These are phyloP conservation scores for Otolemur crassicaudatus DNA, from an alignment of 2,797 vertebrate species.

Conservation along the genomic window DNA sequence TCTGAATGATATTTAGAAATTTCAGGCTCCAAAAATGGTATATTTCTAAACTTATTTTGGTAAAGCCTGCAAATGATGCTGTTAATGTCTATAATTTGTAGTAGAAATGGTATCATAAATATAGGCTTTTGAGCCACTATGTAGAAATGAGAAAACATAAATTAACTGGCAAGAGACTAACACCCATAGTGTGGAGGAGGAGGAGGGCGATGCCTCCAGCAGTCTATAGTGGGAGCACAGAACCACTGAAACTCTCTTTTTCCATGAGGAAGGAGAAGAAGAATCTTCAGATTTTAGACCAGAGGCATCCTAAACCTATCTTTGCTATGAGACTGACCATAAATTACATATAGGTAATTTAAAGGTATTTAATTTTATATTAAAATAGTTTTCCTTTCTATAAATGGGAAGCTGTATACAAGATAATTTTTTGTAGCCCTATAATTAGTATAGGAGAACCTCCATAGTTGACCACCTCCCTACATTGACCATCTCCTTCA, in stretches of 20 bases:
- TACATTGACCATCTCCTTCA: no score
- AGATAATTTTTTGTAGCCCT: neutral
- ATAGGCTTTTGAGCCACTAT: neutral
- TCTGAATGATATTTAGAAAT: neutral
- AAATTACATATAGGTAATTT: neutral
- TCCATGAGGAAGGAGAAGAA: rapidly evolving
- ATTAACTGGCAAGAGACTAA: neutral
- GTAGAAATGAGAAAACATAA: neutral
- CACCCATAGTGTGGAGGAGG: rapidly evolving
- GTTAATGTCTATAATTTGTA: neutral
- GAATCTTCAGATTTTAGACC: neutral
- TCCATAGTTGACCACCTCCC: no score
- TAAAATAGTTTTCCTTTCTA: neutral
- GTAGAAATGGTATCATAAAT: neutral
- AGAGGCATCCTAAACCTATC: neutral
- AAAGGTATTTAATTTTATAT: neutral
- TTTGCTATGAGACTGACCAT: neutral
- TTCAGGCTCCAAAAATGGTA: neutral
- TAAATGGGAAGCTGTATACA: neutral
- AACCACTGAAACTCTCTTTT: neutral
- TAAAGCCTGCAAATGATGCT: neutral
- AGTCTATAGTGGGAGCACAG: neutral
- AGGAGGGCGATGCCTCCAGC: rapidly evolving
- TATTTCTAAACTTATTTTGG: neutral
- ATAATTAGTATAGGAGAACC: neutral